These are phyloP conservation scores for Gonatopus flavifemur DNA, from an alignment of 1,140 invertebrate species.

Conservation along the genomic window DNA sequence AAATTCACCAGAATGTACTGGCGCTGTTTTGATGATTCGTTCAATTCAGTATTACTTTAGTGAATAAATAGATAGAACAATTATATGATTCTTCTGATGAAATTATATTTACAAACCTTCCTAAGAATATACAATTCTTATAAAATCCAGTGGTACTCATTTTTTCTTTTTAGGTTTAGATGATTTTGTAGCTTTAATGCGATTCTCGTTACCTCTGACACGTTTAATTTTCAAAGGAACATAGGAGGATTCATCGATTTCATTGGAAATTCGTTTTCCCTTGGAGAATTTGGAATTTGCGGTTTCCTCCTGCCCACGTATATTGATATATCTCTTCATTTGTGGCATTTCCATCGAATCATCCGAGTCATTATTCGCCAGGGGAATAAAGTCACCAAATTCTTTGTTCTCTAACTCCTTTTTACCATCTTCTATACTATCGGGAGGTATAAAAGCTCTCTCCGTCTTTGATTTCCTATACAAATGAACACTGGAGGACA, in stretches of 20 bases:
- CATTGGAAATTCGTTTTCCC: conserved; percentile 5
- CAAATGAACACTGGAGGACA: conserved; percentile 35
- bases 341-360: conserved; percentile 6
- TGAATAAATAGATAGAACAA: conserved; percentile 1
- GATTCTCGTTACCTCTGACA: conserved; percentile 40
- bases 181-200: conserved; percentile 45
- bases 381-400: conserved; percentile 29
- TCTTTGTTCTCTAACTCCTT: not conserved
- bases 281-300: not conserved
- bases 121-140: too few species aligned
- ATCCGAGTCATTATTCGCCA: conserved; percentile 17
- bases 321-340: conserved; percentile 15
- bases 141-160: too few species aligned
- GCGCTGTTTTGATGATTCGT: too few species aligned
- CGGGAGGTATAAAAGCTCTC: conserved; percentile 37
- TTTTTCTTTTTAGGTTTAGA: conserved; percentile 35
- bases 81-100: not conserved
- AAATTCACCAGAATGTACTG: too few species aligned
- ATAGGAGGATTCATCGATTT: conserved; percentile 7
- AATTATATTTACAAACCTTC: too few species aligned
- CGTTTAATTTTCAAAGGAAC: conserved; percentile 47
- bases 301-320: not conserved
- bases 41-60: too few species aligned
- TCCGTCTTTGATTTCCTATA: conserved; percentile 35
- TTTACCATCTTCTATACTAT: too few species aligned